Conservation (phyloP, 1,140 invertebrate species). For the Cydia splendana region DNA sequence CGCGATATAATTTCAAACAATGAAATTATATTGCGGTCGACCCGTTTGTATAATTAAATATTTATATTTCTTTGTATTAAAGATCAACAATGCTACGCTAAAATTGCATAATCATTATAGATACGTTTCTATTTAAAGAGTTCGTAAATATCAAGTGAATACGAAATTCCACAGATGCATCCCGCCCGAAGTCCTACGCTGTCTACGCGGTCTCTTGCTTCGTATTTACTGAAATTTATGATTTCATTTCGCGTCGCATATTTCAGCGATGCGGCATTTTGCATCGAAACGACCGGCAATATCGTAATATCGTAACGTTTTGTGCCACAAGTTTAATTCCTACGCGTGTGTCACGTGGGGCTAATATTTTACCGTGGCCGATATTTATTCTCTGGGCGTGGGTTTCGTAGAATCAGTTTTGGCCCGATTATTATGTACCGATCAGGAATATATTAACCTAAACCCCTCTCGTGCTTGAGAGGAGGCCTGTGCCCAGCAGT, state of each 20-base stretch:
- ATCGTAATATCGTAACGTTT: conserved; percentile 55
- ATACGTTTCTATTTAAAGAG: not conserved
- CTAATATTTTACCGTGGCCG: conserved; percentile 15
- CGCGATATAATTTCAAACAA: too few species aligned
- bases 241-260: conserved; percentile 75
- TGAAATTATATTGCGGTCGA: too few species aligned
- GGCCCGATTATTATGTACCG: not conserved
- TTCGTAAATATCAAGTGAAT: conserved; percentile 6
- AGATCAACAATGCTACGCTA: too few species aligned
- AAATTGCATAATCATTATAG: too few species aligned
- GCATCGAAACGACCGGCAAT: conserved; percentile 64
- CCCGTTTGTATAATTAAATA: too few species aligned
- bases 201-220: conserved; percentile 40
- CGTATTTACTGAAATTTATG: conserved; percentile 72
- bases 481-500: too few species aligned
- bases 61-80: too few species aligned
- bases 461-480: too few species aligned
- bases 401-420: not conserved
- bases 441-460: too few species aligned
- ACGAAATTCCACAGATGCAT: conserved; percentile 18
- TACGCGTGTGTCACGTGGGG: conserved; percentile 19
- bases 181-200: conserved; percentile 11
- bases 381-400: conserved; percentile 20
- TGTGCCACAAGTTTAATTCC: conserved; percentile 46
- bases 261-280: conserved; percentile 68